Conservation (phyloP, 2,888 invertebrate species). For the Idaea aversata region DNA sequence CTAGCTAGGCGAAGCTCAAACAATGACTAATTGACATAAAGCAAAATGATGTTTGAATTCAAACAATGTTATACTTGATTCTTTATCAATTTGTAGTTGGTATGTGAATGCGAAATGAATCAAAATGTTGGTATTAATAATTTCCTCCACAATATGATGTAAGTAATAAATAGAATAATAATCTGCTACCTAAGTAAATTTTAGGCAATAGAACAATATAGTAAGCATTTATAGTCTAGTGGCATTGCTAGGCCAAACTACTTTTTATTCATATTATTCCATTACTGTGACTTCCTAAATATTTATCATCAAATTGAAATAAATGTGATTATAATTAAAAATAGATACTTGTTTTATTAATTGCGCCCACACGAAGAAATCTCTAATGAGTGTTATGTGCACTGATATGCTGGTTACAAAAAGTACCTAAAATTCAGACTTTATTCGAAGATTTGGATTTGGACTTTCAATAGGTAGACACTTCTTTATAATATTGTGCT, state of each 20-base stretch:
- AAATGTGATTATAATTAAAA: neutral
- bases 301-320: neutral
- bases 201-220: neutral
- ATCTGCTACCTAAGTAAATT: neutral
- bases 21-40: neutral
- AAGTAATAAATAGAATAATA: neutral
- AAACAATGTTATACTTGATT: neutral
- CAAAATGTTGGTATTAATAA: neutral
- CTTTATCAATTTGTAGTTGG: neutral
- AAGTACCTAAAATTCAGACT: too few relatives aligned
- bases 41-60: neutral
- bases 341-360: neutral
- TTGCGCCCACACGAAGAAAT: too few relatives aligned
- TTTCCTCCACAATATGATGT: neutral
- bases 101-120: neutral
- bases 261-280: neutral
- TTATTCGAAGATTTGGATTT: too few relatives aligned
- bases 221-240: neutral
- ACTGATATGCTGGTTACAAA: too few relatives aligned
- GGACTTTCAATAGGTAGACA: too few relatives aligned
- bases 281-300: neutral
- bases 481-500: too few relatives aligned
- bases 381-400: too few relatives aligned
- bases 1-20: neutral
- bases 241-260: neutral